A percentile compares a stretch with the other conserved stretches of the same genome.
Conservation (phyloP, 2,113 vertebrate genomes). For the Mormyrus iriodes region DNA sequence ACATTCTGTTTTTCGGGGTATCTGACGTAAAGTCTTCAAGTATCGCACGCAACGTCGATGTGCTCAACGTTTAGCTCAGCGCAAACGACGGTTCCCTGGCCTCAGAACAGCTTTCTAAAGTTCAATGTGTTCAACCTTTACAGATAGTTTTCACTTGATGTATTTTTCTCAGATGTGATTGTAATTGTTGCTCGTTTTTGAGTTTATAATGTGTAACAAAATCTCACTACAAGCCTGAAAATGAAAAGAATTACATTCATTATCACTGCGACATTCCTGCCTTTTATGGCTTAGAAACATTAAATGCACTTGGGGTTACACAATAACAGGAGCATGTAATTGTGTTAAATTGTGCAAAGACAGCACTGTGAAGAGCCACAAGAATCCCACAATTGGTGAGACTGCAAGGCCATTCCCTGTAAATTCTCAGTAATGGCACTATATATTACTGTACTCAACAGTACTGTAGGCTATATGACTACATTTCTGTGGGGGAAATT, state of each 20-base stretch:
- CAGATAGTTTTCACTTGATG: background rate
- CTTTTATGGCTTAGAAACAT: background rate
- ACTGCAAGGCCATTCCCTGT: background rate
- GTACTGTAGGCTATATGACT: background rate
- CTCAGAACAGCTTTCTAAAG: background rate
- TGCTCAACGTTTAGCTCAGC: background rate
- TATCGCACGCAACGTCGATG: background rate
- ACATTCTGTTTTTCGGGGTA: background rate
- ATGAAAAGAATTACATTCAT: background rate
- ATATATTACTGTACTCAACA: background rate
- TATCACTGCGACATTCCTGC: background rate
- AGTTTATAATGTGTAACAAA: background rate
- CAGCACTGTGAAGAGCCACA: background rate
- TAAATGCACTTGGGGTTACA: background rate
- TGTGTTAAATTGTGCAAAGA: background rate
- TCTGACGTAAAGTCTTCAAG: background rate
- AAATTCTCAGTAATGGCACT: background rate
- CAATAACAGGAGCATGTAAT: conserved; percentile 4
- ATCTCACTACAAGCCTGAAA: background rate
- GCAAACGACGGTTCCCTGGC: background rate
- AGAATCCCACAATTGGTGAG: background rate
- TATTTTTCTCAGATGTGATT: background rate
- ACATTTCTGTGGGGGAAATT: background rate
- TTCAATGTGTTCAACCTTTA: background rate
- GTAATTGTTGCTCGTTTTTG: background rate